These are phyloP conservation scores for Caenorhabditis sp. DNA, from an alignment of 2,888 invertebrate genomes.

Conservation along the genomic window DNA sequence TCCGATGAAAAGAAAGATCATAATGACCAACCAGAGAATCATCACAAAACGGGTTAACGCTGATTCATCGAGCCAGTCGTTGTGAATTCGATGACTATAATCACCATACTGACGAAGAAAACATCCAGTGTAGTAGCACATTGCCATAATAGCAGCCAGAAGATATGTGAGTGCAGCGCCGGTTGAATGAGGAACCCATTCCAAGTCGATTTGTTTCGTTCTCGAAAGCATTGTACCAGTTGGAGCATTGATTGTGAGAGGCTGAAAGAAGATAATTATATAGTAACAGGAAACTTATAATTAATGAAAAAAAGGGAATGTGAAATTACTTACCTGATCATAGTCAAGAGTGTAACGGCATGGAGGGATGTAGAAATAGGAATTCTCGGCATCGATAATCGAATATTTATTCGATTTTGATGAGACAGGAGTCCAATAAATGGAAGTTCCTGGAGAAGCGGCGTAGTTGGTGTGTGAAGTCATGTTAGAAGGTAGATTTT, in stretches of 20 bases:
- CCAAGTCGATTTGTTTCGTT: slow-evolving; percentile 12
- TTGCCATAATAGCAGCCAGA: slow-evolving; percentile 8
- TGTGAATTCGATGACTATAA: slow-evolving; percentile 4
- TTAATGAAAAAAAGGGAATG: not conserved
- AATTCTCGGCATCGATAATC: slow-evolving; percentile 19
- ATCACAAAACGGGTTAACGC: slow-evolving; percentile 28
- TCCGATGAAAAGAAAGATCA: slow-evolving; percentile 11
- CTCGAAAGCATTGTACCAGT: not conserved
- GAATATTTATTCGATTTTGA: slow-evolving; percentile 21
- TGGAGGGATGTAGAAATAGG: slow-evolving; percentile 34
- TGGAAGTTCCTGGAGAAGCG: not conserved
- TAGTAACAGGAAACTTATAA: not conserved
- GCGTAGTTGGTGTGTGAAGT: not conserved
- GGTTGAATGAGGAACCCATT: slow-evolving; percentile 27
- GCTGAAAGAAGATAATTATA: slow-evolving; percentile 12
- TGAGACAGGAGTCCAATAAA: not conserved
- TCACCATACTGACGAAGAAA: slow-evolving; percentile 33
- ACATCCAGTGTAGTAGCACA: slow-evolving; percentile 14
- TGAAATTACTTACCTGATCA: slow-evolving; percentile 15
- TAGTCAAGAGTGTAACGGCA: slow-evolving; percentile 17
- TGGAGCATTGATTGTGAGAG: slow-evolving; percentile 12
- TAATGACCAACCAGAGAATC: slow-evolving; percentile 21
- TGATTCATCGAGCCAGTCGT: slow-evolving; percentile 19
- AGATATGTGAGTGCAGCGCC: slow-evolving; percentile 7
- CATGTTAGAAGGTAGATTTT: not conserved